Conservation (phyloP, 2,113 vertebrate species). For the Himantopus leucocephalus region DNA sequence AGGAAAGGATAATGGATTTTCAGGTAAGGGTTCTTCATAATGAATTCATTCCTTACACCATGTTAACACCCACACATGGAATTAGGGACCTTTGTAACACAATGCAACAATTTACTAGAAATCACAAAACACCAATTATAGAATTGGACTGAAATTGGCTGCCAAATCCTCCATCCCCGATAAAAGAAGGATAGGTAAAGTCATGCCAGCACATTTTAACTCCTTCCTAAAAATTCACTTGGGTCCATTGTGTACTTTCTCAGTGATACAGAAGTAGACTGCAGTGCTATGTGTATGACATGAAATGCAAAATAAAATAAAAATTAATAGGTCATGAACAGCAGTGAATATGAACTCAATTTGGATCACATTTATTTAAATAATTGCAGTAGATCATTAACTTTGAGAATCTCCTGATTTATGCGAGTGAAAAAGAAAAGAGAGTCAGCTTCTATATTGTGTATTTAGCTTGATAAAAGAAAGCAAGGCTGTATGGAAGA, state of each 20-base stretch:
- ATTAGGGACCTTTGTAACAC: slow-evolving; percentile 65
- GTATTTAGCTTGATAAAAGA: slow-evolving; percentile 29
- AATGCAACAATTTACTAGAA: slow-evolving; percentile 57
- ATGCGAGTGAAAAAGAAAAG: neutral
- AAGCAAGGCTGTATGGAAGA: slow-evolving; percentile 10
- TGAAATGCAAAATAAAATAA: neutral
- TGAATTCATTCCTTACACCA: slow-evolving; percentile 59
- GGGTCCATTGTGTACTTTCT: neutral
- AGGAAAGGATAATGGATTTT: slow-evolving; percentile 53
- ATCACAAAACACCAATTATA: slow-evolving; percentile 67
- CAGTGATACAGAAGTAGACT: neutral
- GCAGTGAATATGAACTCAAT: neutral
- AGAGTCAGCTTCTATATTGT: neutral
- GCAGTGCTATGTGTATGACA: neutral
- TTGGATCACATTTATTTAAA: slow-evolving; percentile 17
- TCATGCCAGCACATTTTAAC: slow-evolving; percentile 31
- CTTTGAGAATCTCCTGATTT: neutral
- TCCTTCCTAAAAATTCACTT: slow-evolving; percentile 21
- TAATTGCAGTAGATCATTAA: neutral
- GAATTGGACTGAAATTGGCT: slow-evolving; percentile 55
- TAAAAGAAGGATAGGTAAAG: slow-evolving; percentile 34
- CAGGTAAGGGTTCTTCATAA: slow-evolving; percentile 55
- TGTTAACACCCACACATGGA: slow-evolving; percentile 50
- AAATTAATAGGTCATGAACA: neutral
- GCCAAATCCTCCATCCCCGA: slow-evolving; percentile 34